Percentiles rank a stretch among this genome's conserved stretches.
phyloP scores from a whole-genome alignment of 2,888 invertebrate species.

The Dusona sp. region DNA sequence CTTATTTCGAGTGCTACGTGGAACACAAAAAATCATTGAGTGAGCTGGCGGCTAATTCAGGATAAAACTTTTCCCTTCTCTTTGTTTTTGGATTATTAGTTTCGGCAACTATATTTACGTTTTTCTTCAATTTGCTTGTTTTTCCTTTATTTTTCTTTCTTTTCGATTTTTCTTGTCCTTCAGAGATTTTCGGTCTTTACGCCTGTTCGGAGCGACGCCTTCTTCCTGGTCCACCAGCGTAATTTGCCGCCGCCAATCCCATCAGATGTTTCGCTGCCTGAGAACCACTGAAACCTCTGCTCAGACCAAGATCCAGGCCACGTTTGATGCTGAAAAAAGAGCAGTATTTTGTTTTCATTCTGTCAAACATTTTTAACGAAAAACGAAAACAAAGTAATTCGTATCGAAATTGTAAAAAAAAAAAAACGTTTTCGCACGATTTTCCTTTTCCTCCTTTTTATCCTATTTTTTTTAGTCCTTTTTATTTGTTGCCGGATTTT shows the following conservation, averaged over 20 bases:
- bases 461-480: no score
- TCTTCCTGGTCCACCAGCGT: slow-evolving; percentile 94
- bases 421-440: no score
- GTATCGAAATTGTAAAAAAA: neutral
- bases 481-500: no score
- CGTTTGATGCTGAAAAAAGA: slow-evolving; percentile 90
- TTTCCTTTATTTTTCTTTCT: neutral
- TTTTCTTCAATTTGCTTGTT: slow-evolving; percentile 43
- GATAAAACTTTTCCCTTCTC: neutral
- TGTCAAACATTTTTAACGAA: neutral
- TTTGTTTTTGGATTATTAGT: slow-evolving; percentile 36
- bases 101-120: slow-evolving; percentile 18
- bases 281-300: slow-evolving; percentile 95
- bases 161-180: slow-evolving; percentile 2
- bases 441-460: no score
- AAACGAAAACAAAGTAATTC: neutral
- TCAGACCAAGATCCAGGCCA: slow-evolving; percentile 94
- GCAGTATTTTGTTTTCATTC: neutral
- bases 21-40: slow-evolving; percentile 12
- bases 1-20: slow-evolving; percentile 6
- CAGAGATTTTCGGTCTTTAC: slow-evolving; percentile 70
- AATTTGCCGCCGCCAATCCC: slow-evolving; percentile 95
- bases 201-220: slow-evolving; percentile 88
- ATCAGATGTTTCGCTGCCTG: slow-evolving; percentile 96
- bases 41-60: neutral